Evolutionary conservation across 2,113 vertebrate species (phyloP).

Genomic region (Salvelinus namaycush): DNA sequence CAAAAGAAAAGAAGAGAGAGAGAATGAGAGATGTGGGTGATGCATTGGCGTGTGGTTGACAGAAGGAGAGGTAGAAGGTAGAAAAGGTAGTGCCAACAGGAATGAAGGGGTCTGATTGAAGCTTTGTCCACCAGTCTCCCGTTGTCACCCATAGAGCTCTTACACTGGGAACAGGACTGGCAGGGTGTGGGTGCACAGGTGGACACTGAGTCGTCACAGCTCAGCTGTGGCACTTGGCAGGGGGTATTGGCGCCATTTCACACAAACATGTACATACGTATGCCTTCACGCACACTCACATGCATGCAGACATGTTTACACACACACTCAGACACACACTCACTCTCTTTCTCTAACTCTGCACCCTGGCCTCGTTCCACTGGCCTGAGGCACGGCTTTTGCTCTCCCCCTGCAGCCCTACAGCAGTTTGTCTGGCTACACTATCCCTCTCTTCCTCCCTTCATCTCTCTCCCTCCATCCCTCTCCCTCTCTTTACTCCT

Average conservation of each 20-base stretch:
- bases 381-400: slow-evolving; percentile 52
- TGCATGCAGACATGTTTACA: not conserved
- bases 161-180: no score
- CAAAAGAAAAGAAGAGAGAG: not conserved
- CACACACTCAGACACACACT: not conserved
- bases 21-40: not conserved
- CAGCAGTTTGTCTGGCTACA: slow-evolving; percentile 37
- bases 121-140: not conserved
- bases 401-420: slow-evolving; percentile 36
- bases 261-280: slow-evolving; percentile 7
- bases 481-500: not conserved
- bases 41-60: not conserved
- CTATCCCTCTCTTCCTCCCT: not conserved
- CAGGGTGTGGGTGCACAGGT: no score
- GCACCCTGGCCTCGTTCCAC: slow-evolving; percentile 41
- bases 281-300: no score
- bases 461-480: not conserved
- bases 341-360: not conserved
- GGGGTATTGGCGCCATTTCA: slow-evolving; percentile 15
- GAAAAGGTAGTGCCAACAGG: not conserved
- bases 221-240: no score
- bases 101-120: not conserved
- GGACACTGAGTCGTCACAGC: no score
- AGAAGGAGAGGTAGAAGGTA: not conserved
- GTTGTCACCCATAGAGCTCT: not conserved